phyloP scores from a whole-genome alignment of 2,797 vertebrate genomes.

The Scolopax bukidnonensis region DNA sequence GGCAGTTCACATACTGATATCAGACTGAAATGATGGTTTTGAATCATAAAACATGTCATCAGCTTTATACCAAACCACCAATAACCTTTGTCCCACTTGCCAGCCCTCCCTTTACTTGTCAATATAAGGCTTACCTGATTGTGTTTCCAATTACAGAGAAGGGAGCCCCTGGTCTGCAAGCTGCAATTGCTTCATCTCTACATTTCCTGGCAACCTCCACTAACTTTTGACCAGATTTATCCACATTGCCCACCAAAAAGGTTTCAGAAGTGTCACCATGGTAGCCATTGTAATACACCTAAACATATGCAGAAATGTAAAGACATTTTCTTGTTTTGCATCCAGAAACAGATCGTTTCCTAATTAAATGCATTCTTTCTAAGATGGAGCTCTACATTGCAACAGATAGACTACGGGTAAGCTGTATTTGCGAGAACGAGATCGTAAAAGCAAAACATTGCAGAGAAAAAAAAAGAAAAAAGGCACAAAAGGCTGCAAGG shows the following conservation, averaged over 20 bases:
- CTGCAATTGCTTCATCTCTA: conserved; percentile 92
- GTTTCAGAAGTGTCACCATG: conserved; percentile 99
- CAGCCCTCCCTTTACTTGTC: conserved; percentile 83
- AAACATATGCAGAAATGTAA: conserved; percentile 70
- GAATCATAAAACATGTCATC: conserved; percentile 93
- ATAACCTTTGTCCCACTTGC: conserved; percentile 89
- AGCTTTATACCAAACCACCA: conserved; percentile 85
- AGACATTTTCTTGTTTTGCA: conserved; percentile 53
- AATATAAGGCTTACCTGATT: conserved; percentile 89
- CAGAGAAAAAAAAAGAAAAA: neutral
- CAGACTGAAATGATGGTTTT: conserved; percentile 89
- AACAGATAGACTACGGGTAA: neutral
- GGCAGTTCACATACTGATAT: conserved; percentile 90
- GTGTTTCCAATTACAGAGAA: conserved; percentile 98
- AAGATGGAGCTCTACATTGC: neutral
- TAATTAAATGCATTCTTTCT: conserved; percentile 24
- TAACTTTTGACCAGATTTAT: conserved; percentile 88
- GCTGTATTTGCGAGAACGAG: neutral
- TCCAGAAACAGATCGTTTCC: neutral
- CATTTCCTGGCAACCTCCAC: conserved; percentile 91
- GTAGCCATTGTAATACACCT: conserved; percentile 97
- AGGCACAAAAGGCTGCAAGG: neutral
- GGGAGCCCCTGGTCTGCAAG: conserved; percentile 88
- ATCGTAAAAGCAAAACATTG: neutral
- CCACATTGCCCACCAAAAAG: conserved; percentile 92